Evolutionary conservation across 1,140 invertebrate genomes (phyloP).

Genomic region (Tetramorium parvispinum): DNA sequence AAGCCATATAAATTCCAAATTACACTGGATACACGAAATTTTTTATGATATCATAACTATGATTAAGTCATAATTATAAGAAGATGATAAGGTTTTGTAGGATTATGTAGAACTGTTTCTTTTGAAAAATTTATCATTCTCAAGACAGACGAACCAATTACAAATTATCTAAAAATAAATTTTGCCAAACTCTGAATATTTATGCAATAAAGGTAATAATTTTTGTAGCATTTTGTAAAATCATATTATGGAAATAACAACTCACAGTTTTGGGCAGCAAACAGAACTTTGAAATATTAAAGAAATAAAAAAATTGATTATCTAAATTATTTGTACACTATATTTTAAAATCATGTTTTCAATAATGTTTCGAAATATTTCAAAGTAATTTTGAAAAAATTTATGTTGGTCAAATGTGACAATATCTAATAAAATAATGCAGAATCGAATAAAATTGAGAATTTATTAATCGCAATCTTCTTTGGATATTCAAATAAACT

Average conservation of each 20-base stretch:
- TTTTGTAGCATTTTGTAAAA: not conserved
- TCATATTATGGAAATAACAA: not conserved
- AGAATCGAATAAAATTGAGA: not conserved
- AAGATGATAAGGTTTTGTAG: not conserved
- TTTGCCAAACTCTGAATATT: not conserved
- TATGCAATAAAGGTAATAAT: not conserved
- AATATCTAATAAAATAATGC: not conserved
- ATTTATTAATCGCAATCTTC: not conserved
- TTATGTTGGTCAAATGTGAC: not conserved
- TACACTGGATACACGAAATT: not conserved
- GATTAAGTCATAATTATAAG: not conserved
- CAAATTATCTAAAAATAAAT: not conserved
- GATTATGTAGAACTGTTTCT: not conserved
- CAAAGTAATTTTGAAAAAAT: no score
- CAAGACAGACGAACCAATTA: not conserved
- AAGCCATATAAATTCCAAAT: not conserved
- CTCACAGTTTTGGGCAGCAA: not conserved
- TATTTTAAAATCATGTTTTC: not conserved
- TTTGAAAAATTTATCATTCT: not conserved
- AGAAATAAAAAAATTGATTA: not conserved
- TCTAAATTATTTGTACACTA: not conserved
- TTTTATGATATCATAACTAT: not conserved
- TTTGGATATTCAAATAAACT: not conserved
- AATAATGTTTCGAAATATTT: not conserved
- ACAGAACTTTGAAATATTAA: not conserved